These are phyloP conservation scores for Pterois miles DNA, from an alignment of 2,797 vertebrate genomes.

Conservation along the genomic window DNA sequence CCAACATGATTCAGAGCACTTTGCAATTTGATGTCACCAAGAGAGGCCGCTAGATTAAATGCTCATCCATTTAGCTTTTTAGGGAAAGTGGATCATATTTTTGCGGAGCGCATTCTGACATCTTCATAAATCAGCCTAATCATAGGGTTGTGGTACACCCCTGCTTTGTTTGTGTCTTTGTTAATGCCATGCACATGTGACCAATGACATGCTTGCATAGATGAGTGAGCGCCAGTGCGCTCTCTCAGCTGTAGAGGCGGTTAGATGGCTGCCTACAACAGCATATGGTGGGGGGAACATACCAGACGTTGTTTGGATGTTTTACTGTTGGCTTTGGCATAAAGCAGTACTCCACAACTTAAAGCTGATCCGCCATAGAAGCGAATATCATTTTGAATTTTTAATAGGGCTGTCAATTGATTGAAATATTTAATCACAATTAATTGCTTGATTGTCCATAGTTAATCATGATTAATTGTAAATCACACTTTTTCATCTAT, in stretches of 20 bases:
- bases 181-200: slow-evolving; percentile 75
- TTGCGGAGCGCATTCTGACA: slow-evolving; percentile 56
- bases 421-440: too few relatives aligned
- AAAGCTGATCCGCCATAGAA: background rate
- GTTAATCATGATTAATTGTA: too few relatives aligned
- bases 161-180: slow-evolving; percentile 75
- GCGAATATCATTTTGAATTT: slow-evolving; percentile 5
- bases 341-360: slow-evolving; percentile 7
- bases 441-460: too few relatives aligned
- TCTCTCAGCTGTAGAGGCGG: slow-evolving; percentile 51
- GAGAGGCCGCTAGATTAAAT: slow-evolving; percentile 44
- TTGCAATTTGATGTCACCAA: slow-evolving; percentile 49
- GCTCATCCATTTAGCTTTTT: slow-evolving; percentile 59
- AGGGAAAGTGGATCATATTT: slow-evolving; percentile 60
- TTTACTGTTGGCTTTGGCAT: slow-evolving; percentile 38
- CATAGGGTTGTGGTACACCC: slow-evolving; percentile 70
- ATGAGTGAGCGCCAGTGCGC: slow-evolving; percentile 45
- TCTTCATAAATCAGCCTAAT: slow-evolving; percentile 78
- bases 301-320: slow-evolving; percentile 59
- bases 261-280: slow-evolving; percentile 44
- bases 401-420: background rate
- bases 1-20: slow-evolving; percentile 40
- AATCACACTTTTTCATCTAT: too few relatives aligned
- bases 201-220: slow-evolving; percentile 65
- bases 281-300: slow-evolving; percentile 18